Conservation (phyloP, 2,797 vertebrate genomes). For the Hippoglossus hippoglossus region DNA sequence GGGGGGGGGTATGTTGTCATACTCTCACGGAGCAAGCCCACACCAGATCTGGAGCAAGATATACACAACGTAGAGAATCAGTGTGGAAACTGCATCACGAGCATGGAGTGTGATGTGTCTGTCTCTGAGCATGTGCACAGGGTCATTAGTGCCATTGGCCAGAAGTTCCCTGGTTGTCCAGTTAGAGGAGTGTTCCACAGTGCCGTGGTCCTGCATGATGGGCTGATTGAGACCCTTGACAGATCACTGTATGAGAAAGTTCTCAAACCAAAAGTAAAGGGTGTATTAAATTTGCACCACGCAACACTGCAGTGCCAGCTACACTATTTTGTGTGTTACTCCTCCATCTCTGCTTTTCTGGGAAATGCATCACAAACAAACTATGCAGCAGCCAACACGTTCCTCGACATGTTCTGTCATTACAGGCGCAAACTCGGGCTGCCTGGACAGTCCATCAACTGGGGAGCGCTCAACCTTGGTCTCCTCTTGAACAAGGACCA, state of each 20-base stretch:
- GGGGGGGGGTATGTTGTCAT: constrained; percentile 84
- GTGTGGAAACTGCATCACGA: constrained; percentile 70
- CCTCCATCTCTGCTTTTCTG: constrained; percentile 88
- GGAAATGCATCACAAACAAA: constrained; percentile 89
- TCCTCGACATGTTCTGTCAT: constrained; percentile 89
- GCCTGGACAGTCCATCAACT: constrained; percentile 88
- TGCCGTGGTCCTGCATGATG: constrained; percentile 88
- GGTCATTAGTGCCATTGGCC: constrained; percentile 73
- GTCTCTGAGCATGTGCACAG: constrained; percentile 70
- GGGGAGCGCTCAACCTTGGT: constrained; percentile 90
- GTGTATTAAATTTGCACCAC: constrained; percentile 87
- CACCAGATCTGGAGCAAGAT: constrained; percentile 76
- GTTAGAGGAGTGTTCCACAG: constrained; percentile 91
- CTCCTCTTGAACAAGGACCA: constrained; percentile 84
- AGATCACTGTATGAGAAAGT: constrained; percentile 86
- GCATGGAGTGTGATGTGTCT: constrained; percentile 84
- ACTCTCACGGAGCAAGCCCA: constrained; percentile 84
- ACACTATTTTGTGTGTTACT: constrained; percentile 92
- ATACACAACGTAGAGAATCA: constrained; percentile 75
- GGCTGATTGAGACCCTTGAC: constrained; percentile 81
- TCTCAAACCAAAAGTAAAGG: constrained; percentile 88
- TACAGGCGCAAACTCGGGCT: constrained; percentile 87
- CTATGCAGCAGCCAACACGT: constrained; percentile 90
- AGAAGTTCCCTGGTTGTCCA: constrained; percentile 75
- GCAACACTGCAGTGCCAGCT: constrained; percentile 82